These are phyloP conservation scores for Paramisgurnus dabryanus DNA, from an alignment of 2,113 vertebrate species.

Conservation along the genomic window DNA sequence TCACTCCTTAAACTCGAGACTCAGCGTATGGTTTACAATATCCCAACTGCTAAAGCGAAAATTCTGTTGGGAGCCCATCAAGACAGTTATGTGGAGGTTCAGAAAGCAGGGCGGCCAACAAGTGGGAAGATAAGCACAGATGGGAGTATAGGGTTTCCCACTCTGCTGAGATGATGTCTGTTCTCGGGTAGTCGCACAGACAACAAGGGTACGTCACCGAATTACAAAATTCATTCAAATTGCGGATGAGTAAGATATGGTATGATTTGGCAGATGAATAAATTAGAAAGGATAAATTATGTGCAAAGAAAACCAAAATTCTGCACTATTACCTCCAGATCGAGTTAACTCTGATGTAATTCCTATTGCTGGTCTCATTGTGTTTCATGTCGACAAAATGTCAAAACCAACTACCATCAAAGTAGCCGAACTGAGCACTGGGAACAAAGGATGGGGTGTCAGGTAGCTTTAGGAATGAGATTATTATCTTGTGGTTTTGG, in stretches of 20 bases:
- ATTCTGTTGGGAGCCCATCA: neutral
- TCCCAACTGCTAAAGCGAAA: neutral
- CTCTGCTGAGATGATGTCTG: neutral
- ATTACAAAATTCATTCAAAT: neutral
- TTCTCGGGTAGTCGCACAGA: neutral
- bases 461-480: conserved; percentile 19
- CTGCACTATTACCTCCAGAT: neutral
- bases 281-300: neutral
- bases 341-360: neutral
- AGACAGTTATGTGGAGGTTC: neutral
- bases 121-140: conserved; percentile 18
- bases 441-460: neutral
- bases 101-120: neutral
- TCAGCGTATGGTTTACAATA: neutral
- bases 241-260: neutral
- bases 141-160: conserved; percentile 13
- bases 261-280: neutral
- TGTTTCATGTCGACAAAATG: neutral
- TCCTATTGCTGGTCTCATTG: neutral
- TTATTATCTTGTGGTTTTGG: conserved; percentile 12
- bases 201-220: neutral
- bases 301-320: neutral
- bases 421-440: neutral
- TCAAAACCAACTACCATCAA: neutral
- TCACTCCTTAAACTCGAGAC: neutral